Conservation (phyloP, 2,113 vertebrate species). For the Garra rufa region DNA sequence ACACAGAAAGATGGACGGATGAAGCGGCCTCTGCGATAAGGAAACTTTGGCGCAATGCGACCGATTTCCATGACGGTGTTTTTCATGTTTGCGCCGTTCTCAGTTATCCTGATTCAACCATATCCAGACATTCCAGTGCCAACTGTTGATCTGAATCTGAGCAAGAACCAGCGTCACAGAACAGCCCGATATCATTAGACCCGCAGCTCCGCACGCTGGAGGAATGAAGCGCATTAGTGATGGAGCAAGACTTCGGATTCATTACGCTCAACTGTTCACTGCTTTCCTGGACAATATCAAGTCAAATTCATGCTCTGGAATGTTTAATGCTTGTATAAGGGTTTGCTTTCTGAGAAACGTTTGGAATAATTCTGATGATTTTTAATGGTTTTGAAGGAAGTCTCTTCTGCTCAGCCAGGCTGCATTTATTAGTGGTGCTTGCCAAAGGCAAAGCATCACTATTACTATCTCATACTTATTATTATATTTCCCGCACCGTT, state of each 20-base stretch:
- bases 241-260: not conserved
- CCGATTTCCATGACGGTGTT: slow-evolving; percentile 47
- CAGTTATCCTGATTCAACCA: slow-evolving; percentile 36
- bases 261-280: not conserved
- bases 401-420: not conserved
- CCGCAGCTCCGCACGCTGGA: not conserved
- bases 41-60: not conserved
- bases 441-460: too few species aligned
- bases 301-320: not conserved
- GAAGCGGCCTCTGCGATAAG: slow-evolving; percentile 11
- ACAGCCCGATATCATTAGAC: not conserved
- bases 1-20: slow-evolving; percentile 3
- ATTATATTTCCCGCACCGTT: too few species aligned
- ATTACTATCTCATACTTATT: too few species aligned
- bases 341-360: not conserved
- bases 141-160: slow-evolving; percentile 5
- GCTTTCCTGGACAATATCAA: not conserved
- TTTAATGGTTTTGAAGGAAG: not conserved
- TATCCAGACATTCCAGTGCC: slow-evolving; percentile 27
- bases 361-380: not conserved
- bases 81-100: slow-evolving; percentile 1
- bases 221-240: not conserved
- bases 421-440: too few species aligned
- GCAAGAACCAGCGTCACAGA: not conserved
- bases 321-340: not conserved